These are phyloP conservation scores for Zoanthus gigantus DNA, from an alignment of 92 coral and sea anemone species.

Conservation along the genomic window DNA sequence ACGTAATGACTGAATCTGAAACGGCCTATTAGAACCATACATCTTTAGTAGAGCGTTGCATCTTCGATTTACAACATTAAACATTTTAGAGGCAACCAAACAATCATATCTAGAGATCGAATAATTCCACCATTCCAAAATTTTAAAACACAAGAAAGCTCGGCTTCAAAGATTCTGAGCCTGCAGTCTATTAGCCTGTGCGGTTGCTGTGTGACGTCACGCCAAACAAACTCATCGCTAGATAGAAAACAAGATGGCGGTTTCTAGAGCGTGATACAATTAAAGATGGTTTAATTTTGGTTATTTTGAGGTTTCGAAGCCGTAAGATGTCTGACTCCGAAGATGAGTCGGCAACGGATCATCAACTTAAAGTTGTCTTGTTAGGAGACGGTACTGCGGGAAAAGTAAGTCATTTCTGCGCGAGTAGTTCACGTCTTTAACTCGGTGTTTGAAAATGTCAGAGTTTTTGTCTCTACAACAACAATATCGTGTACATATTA, in stretches of 20 bases:
- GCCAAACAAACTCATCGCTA: constrained; percentile 63
- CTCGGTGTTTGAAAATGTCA: background rate
- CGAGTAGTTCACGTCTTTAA: background rate
- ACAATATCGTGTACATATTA: background rate
- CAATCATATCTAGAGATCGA: background rate
- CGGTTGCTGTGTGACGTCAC: constrained; percentile 94
- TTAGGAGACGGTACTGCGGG: constrained; percentile 99
- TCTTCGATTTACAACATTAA: background rate
- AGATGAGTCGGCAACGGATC: constrained; percentile 91
- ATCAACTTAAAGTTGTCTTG: constrained; percentile 94
- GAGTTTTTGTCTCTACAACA: constrained; percentile 20
- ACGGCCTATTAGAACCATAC: background rate
- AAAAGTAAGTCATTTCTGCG: constrained; percentile 66
- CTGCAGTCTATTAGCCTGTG: constrained; percentile 54
- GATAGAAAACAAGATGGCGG: constrained; percentile 30
- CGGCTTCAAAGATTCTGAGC: constrained; percentile 59
- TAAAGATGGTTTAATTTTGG: constrained; percentile 12
- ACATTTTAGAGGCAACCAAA: background rate
- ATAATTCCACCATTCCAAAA: background rate
- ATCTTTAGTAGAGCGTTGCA: constrained; percentile 4
- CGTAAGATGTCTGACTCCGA: constrained; percentile 93
- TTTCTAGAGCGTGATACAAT: background rate
- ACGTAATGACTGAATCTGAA: background rate
- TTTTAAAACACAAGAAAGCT: background rate
- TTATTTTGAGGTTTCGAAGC: constrained; percentile 27